Conservation (phyloP, 2,888 invertebrate genomes). For the Cephus runcator region DNA sequence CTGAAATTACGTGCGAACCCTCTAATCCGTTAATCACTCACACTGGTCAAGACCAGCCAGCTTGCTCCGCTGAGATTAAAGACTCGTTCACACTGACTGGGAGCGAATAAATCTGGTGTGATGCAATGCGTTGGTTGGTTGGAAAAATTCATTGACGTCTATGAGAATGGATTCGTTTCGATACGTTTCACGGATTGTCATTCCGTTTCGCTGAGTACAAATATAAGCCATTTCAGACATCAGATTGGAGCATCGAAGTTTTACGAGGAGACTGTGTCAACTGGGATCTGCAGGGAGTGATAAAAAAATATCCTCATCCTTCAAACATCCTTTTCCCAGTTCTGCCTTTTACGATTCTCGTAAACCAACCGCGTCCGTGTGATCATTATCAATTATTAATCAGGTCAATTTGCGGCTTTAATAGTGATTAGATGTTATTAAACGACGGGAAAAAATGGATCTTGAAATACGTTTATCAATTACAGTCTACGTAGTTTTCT, state of each 20-base stretch:
- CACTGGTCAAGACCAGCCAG: neutral
- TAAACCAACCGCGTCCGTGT: constrained; percentile 7
- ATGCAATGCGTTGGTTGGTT: neutral
- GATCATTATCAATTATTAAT: constrained; percentile 13
- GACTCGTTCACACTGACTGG: neutral
- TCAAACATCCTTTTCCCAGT: constrained; percentile 2
- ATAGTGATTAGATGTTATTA: neutral
- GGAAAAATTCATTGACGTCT: neutral
- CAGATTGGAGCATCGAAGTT: constrained; percentile 14
- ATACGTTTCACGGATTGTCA: neutral
- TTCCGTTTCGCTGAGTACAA: neutral
- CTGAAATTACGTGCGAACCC: neutral
- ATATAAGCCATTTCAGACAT: neutral
- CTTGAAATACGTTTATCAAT: neutral
- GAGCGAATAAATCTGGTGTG: neutral
- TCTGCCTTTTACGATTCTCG: constrained; percentile 25
- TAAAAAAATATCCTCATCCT: constrained; percentile 26
- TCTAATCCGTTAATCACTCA: neutral
- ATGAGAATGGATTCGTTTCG: neutral
- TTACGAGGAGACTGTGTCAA: constrained; percentile 10
- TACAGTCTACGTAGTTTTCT: neutral
- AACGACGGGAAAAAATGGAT: neutral
- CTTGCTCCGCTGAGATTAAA: neutral
- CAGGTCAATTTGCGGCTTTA: neutral
- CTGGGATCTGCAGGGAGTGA: constrained; percentile 7